These are phyloP conservation scores for Drosophila pectinifera DNA, from an alignment of 1,140 invertebrate genomes.

Conservation along the genomic window DNA sequence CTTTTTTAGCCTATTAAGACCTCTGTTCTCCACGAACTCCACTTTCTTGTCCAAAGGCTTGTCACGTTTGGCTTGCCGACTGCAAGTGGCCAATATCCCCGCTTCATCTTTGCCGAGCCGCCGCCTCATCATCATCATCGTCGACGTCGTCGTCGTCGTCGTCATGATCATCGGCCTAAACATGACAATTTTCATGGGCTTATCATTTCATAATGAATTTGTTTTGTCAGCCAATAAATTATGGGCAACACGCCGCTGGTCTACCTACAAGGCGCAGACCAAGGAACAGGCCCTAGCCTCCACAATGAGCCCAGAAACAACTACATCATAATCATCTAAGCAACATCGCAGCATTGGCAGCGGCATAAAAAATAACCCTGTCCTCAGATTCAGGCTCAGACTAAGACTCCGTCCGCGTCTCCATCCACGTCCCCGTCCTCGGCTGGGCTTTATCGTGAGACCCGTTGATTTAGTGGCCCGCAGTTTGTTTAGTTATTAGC, in stretches of 20 bases:
- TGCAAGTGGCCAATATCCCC: conserved; percentile 26
- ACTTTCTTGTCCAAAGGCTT: conserved; percentile 14
- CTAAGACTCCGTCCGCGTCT: conserved; percentile 7
- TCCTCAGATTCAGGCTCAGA: conserved; percentile 23
- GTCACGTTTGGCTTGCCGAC: conserved; percentile 25
- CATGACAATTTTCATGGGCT: conserved; percentile 72
- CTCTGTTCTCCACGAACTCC: not conserved
- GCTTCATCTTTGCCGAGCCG: conserved; percentile 16
- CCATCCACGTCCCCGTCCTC: no score
- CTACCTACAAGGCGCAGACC: conserved; percentile 27
- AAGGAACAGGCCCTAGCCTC: conserved; percentile 10
- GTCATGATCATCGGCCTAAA: conserved; percentile 45
- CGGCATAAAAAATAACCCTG: conserved; percentile 43
- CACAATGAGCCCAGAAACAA: conserved; percentile 21
- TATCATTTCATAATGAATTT: conserved; percentile 83
- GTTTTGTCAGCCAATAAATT: conserved; percentile 83
- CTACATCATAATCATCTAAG: conserved; percentile 73
- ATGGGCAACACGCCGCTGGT: conserved; percentile 69
- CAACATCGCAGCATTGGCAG: conserved; percentile 50
- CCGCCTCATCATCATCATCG: conserved; percentile 37
- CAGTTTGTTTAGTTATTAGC: conserved; percentile 83
- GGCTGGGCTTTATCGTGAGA: conserved; percentile 68
- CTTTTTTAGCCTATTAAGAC: not conserved
- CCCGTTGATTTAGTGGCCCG: conserved; percentile 77
- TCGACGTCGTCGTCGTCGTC: conserved; percentile 34